Percentiles rank a stretch among this genome's conserved stretches.
Evolutionary conservation across 64 coral and sea anemone species (phyloP).

Genomic region (Actinia equina): DNA sequence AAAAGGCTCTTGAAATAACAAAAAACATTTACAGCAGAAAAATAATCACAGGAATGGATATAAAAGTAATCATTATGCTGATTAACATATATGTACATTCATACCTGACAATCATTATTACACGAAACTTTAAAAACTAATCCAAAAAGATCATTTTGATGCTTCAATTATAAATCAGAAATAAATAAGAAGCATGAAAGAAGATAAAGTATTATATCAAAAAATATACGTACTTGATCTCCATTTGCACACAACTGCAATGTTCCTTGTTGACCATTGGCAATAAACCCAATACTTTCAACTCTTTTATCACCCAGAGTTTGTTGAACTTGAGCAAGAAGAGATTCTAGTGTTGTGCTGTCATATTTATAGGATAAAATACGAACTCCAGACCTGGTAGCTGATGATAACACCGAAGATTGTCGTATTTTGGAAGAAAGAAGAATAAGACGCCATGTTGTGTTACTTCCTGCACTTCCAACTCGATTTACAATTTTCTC

Average conservation of each 20-base stretch:
- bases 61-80: not conserved
- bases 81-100: not conserved
- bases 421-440: constrained; percentile 89
- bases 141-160: not conserved
- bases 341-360: constrained; percentile 63
- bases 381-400: constrained; percentile 49
- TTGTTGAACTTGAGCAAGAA: constrained; percentile 74
- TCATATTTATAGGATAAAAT: constrained; percentile 83
- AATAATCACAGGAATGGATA: not conserved
- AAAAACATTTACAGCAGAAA: not conserved
- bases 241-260: constrained; percentile 52
- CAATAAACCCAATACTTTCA: constrained; percentile 76
- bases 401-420: constrained; percentile 54
- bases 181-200: not conserved
- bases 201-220: not conserved
- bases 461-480: not conserved
- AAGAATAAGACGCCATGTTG: constrained; percentile 67
- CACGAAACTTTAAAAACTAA: not conserved
- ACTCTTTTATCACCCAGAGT: constrained; percentile 52
- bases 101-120: not conserved
- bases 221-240: constrained; percentile 54
- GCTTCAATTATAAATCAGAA: not conserved
- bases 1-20: not conserved
- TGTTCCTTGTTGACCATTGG: constrained; percentile 69
- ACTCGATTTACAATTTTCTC: not conserved